Conservation (phyloP, 2,113 vertebrate species). For the Heliornis fulica region DNA sequence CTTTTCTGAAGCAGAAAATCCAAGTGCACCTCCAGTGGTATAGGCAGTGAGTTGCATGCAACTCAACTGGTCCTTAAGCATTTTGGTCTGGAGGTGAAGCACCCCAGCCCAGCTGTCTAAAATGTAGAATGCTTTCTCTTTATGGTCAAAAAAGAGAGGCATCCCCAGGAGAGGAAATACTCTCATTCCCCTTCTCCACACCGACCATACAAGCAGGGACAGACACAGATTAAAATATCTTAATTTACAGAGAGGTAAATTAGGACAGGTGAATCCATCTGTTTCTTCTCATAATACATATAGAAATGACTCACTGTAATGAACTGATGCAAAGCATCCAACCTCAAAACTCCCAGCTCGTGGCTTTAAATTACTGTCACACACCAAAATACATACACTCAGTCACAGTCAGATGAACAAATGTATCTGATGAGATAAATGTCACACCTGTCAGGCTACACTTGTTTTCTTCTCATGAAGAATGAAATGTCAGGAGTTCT, state of each 20-base stretch:
- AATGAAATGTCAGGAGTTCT: background rate
- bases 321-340: background rate
- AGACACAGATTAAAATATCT: slow-evolving; percentile 25
- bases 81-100: background rate
- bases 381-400: background rate
- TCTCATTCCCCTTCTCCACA: background rate
- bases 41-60: background rate
- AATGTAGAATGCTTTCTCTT: background rate
- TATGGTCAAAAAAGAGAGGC: background rate
- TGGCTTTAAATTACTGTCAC: background rate
- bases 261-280: slow-evolving; percentile 24
- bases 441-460: background rate
- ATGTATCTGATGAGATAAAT: slow-evolving; percentile 2
- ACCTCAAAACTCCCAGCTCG: background rate
- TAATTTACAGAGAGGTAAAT: background rate
- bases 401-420: slow-evolving; percentile 3
- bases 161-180: slow-evolving; percentile 17
- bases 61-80: background rate
- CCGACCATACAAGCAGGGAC: background rate
- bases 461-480: slow-evolving; percentile 2
- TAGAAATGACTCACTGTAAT: background rate
- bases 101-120: background rate
- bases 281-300: background rate
- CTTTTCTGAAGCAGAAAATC: background rate
- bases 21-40: background rate